A percentile compares a stretch with the other conserved stretches of the same genome.
Conservation (phyloP, 2,797 vertebrate genomes). For the Varecia variegata region DNA sequence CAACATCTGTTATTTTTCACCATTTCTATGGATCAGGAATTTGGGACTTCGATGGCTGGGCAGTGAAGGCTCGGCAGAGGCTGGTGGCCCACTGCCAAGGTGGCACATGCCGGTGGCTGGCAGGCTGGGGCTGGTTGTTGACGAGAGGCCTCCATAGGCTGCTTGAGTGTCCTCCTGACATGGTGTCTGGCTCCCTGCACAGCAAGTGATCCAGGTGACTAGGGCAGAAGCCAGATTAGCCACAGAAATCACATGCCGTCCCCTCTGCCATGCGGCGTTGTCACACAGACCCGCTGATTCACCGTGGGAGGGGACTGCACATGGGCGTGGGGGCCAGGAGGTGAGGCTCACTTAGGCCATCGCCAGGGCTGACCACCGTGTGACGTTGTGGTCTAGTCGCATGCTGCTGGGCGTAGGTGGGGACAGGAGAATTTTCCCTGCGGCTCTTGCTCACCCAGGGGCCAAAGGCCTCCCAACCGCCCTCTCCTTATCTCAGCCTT, state of each 20-base stretch:
- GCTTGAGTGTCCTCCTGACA: neutral
- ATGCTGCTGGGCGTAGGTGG: neutral
- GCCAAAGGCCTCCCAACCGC: neutral
- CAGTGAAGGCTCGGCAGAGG: neutral
- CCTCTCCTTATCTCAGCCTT: neutral
- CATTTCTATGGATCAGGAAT: neutral
- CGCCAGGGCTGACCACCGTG: accelerated
- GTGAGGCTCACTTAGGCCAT: neutral
- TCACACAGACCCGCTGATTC: neutral
- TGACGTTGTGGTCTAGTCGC: neutral
- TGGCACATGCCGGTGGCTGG: accelerated
- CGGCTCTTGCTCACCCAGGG: neutral
- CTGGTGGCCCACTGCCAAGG: neutral
- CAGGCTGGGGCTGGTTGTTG: neutral
- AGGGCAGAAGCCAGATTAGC: neutral
- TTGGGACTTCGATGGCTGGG: neutral
- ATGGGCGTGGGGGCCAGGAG: accelerated
- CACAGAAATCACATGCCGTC: neutral
- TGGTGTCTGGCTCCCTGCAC: neutral
- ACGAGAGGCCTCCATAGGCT: neutral
- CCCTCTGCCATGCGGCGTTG: neutral
- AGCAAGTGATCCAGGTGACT: neutral
- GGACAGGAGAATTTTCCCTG: neutral
- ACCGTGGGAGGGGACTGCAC: neutral
- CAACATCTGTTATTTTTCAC: neutral